Conservation (phyloP, 2,797 vertebrate species). For the Chrosomus eos region DNA sequence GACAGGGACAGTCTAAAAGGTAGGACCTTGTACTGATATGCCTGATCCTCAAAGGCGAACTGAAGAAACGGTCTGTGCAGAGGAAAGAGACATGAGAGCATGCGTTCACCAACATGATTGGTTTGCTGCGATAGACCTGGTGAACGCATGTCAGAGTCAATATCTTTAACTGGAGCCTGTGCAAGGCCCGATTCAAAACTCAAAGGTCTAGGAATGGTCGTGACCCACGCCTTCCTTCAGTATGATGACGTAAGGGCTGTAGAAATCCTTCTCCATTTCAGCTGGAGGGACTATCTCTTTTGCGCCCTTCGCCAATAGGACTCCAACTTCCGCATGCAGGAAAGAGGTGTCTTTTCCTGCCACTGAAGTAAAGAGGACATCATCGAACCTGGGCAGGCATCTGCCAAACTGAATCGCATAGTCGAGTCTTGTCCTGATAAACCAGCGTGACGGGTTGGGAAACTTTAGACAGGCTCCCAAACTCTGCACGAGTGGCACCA, state of each 20-base stretch:
- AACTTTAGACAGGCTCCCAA: background rate
- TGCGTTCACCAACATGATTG: accelerated
- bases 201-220: background rate
- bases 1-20: background rate
- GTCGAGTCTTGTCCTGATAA: background rate
- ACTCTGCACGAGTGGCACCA: background rate
- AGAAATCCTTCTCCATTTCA: background rate
- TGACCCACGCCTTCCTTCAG: background rate
- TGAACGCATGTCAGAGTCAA: background rate
- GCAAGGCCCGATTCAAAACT: background rate
- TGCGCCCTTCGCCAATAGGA: background rate
- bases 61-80: background rate
- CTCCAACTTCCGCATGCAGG: background rate
- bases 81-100: background rate
- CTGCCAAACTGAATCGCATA: background rate
- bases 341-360: background rate
- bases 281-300: background rate
- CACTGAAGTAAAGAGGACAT: background rate
- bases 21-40: background rate
- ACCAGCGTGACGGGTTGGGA: background rate
- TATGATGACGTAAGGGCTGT: background rate
- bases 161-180: background rate
- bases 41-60: too few relatives aligned
- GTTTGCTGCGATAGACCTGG: too few relatives aligned
- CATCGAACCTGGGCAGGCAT: background rate